Base-by-base conservation (phyloP, 2,113 vertebrate genomes). In the Aptenodytes forsteri region DNA sequence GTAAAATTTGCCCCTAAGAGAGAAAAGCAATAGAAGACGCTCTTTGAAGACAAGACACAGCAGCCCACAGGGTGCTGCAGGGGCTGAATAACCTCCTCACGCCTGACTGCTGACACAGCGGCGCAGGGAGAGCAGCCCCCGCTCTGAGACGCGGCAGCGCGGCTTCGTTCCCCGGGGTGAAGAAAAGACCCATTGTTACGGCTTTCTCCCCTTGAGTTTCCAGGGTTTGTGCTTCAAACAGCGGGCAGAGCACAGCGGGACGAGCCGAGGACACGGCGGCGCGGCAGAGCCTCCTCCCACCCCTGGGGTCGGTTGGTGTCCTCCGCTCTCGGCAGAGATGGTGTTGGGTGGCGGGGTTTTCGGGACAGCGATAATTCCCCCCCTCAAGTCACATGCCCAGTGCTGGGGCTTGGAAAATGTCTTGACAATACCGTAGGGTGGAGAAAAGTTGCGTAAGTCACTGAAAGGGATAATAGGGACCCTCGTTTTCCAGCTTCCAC, bases 211-310 rank as follows among this genome's bases (percentile, higher is more conserved):
- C 44, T 16, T 1, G 0, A 22, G 49, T 3, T 55, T 2, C 16
- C 92, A 72, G 52, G 21, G 42, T 13, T 64, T 20, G 70, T 4
- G 78, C 79, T 29, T 19, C 40, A 0, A 4, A 4, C 23, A 12
- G 76, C 4, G 7, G 62, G 71, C 44, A 26, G 61, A 61, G 52
- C 47, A 2, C 61, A 10, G 50, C 4, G 2, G 38, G 49, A 5
- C 0, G 14, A 46, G 78, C 20, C 0, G 1, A n/a, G 86, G 67
- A 16, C 9, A 0, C 1, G 1, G 30, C 3, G 18, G 32, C 3
- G 34, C 1, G 3, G 42, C 46, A 4, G 62, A 67, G 38, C 69
- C 73, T 27, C 22, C 58, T 36, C 27, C 61, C 62, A 13, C 2
- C 36, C 46, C 49, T 1, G 16, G 14, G 82, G 67, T 42, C 18